These are phyloP conservation scores for Panopea generosa DNA, from an alignment of 2,888 invertebrate species.

Conservation along the genomic window DNA sequence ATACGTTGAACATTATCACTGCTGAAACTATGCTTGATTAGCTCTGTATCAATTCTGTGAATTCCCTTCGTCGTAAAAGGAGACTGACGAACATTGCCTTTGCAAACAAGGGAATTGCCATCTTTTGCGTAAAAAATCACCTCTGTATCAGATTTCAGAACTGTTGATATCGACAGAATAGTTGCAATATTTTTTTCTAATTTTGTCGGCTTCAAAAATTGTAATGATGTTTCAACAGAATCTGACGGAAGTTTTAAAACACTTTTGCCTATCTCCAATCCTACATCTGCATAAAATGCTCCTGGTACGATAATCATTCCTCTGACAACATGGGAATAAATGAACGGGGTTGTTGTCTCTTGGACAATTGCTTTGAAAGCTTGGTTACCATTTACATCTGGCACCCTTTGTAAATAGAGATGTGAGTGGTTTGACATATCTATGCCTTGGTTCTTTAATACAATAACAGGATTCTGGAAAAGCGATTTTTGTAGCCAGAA, in stretches of 20 bases:
- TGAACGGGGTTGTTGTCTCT: slow-evolving; percentile 22
- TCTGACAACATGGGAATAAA: slow-evolving; percentile 45
- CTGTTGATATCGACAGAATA: background rate
- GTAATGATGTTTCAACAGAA: background rate
- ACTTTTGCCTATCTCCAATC: slow-evolving; percentile 55
- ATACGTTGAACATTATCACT: no score
- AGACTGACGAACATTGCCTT: no score
- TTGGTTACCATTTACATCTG: background rate
- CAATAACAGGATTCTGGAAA: background rate
- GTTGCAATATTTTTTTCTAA: background rate
- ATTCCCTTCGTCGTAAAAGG: no score
- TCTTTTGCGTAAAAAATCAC: background rate
- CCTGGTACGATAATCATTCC: slow-evolving; percentile 41
- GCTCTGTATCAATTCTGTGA: background rate
- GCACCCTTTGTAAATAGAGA: background rate
- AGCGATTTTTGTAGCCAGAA: background rate
- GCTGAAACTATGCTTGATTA: no score
- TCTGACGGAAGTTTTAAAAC: background rate
- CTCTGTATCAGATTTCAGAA: background rate
- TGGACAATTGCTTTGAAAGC: background rate
- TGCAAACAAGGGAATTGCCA: background rate
- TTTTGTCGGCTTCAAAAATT: slow-evolving; percentile 5
- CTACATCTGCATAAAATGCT: slow-evolving; percentile 65
- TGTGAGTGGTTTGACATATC: background rate
- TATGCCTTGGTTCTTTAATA: background rate